Percentiles rank a stretch among this genome's conserved stretches.
phyloP scores from a whole-genome alignment of 2,888 invertebrate genomes.

The Apoderus coryli region DNA sequence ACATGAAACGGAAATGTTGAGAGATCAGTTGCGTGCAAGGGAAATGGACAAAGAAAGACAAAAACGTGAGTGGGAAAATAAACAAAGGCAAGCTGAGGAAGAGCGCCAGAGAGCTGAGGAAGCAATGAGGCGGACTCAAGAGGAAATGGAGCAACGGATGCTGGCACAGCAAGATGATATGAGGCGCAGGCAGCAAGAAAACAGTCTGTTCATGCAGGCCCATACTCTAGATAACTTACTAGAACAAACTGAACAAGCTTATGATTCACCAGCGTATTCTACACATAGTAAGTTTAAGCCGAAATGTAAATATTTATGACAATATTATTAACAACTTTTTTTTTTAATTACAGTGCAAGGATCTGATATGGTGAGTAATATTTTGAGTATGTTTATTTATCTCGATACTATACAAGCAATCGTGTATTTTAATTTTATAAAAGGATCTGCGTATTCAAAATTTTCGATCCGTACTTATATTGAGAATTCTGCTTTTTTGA shows the following conservation, averaged over 20 bases:
- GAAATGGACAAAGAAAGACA: conserved; percentile 79
- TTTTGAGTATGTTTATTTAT: too few species aligned
- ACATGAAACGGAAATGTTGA: conserved; percentile 88
- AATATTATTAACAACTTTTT: too few species aligned
- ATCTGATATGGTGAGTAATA: too few species aligned
- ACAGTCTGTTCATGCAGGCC: conserved; percentile 73
- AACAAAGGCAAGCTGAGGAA: conserved; percentile 63
- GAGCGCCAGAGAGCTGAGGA: conserved; percentile 48
- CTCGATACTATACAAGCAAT: too few species aligned
- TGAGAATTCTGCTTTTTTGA: too few species aligned
- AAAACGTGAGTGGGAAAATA: conserved; percentile 33
- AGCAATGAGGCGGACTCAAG: conserved; percentile 51
- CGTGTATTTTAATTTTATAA: too few species aligned
- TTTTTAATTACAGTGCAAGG: too few species aligned
- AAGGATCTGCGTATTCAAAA: too few species aligned
- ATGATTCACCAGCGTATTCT: conserved; percentile 11
- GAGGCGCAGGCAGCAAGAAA: conserved; percentile 74
- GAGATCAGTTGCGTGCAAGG: conserved; percentile 76
- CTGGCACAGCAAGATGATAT: conserved; percentile 72
- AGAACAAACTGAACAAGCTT: conserved; percentile 50
- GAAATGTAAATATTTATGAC: too few species aligned
- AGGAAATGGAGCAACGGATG: conserved; percentile 65
- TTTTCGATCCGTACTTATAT: too few species aligned
- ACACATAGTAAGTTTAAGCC: conserved; percentile 13
- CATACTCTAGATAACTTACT: conserved; percentile 40